phyloP scores from a whole-genome alignment of 2,797 vertebrate species.

The Taenioides sp. region DNA sequence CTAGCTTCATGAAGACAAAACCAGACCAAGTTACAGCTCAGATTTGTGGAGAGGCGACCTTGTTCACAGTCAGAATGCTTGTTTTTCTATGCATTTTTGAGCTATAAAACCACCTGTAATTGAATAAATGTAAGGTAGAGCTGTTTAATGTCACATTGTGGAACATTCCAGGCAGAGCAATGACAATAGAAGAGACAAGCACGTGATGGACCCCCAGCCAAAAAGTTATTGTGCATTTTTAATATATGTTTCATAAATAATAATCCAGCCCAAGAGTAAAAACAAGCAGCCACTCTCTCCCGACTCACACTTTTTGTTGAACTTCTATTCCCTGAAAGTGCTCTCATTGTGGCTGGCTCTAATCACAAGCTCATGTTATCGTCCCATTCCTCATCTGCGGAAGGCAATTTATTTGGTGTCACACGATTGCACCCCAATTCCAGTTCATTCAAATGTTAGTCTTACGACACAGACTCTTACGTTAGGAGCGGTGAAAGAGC shows the following conservation, averaged over 20 bases:
- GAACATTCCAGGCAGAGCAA: no score
- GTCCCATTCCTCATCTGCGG: slow-evolving; percentile 59
- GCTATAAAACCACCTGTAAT: no score
- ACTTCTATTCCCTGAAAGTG: slow-evolving; percentile 30
- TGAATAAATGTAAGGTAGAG: no score
- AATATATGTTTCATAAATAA: slow-evolving; percentile 43
- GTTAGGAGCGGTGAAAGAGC: slow-evolving; percentile 36
- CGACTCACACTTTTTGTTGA: slow-evolving; percentile 19
- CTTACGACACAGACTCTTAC: slow-evolving; percentile 47
- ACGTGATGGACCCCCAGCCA: no score
- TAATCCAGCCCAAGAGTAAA: slow-evolving; percentile 11
- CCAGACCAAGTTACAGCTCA: no score
- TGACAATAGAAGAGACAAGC: no score
- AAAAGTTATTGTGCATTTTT: neutral
- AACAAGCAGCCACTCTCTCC: slow-evolving; percentile 1
- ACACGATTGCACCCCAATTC: slow-evolving; percentile 70
- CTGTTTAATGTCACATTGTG: no score
- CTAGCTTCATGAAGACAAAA: no score
- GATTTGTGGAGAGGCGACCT: no score
- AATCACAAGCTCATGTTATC: slow-evolving; percentile 60
- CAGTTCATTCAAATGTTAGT: slow-evolving; percentile 64
- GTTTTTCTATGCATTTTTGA: no score
- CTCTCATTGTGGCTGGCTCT: slow-evolving; percentile 30
- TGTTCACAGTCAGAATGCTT: no score
- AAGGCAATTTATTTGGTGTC: slow-evolving; percentile 65